These are phyloP conservation scores for Poeciliopsis occidentalis DNA, from an alignment of 2,113 vertebrate species.

Conservation along the genomic window DNA sequence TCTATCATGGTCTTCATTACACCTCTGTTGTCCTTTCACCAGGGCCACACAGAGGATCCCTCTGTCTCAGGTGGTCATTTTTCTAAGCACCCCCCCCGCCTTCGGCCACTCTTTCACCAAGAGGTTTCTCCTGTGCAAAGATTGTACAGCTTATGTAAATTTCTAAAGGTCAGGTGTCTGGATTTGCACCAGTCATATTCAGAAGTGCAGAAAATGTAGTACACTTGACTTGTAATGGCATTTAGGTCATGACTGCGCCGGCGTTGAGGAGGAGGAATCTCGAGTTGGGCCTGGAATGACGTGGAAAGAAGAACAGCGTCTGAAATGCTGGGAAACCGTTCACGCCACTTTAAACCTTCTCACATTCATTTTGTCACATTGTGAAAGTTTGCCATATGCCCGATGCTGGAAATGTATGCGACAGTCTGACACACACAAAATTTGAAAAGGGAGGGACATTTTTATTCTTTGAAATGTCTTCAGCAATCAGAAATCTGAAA, in stretches of 20 bases:
- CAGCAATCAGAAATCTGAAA: too few relatives aligned
- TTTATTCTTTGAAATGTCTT: too few relatives aligned
- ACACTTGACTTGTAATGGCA: slow-evolving; percentile 26
- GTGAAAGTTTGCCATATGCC: too few relatives aligned
- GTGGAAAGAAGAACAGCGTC: background rate
- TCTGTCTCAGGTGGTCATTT: slow-evolving; percentile 42
- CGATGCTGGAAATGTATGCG: too few relatives aligned
- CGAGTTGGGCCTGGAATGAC: background rate
- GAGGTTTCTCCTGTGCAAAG: slow-evolving; percentile 9
- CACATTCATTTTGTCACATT: background rate
- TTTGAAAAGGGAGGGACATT: too few relatives aligned
- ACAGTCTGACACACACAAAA: too few relatives aligned
- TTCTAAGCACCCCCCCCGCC: background rate
- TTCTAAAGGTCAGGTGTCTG: slow-evolving; percentile 45
- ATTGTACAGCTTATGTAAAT: slow-evolving; percentile 17
- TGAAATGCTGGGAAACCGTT: background rate
- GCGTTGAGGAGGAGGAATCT: background rate
- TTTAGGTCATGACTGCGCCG: slow-evolving; percentile 1
- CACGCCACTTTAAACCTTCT: background rate
- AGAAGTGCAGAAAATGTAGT: slow-evolving; percentile 15
- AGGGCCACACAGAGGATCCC: slow-evolving; percentile 49
- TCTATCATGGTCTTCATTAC: slow-evolving; percentile 65
- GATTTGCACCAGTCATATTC: slow-evolving; percentile 21
- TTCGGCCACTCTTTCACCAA: slow-evolving; percentile 11
- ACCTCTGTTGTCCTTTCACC: slow-evolving; percentile 48